A percentile compares a stretch with the other conserved stretches of the same genome.
Evolutionary conservation across 2,797 vertebrate species (phyloP).

Genomic region (Loriculus beryllinus): DNA sequence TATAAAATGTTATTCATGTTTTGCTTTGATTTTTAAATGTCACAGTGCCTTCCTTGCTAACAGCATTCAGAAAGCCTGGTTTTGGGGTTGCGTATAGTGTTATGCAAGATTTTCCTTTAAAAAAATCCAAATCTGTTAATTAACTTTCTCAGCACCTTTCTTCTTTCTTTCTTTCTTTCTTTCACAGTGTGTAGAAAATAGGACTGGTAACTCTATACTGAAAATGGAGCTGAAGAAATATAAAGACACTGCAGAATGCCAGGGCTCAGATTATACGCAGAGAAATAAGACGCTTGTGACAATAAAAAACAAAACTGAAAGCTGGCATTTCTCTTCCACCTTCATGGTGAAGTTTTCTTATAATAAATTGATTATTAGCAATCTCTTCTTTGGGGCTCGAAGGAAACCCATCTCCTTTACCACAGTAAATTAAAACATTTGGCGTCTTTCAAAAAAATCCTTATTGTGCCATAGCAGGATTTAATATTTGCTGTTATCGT

Average conservation of each 20-base stretch:
- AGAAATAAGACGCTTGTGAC: not conserved
- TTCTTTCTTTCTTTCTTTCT: not conserved
- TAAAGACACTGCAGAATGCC: not conserved
- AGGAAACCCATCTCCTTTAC: not conserved
- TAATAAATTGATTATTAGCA: not conserved
- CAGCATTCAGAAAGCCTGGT: not conserved
- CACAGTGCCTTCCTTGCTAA: not conserved
- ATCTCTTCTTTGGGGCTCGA: not conserved
- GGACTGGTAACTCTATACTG: not conserved
- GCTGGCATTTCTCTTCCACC: not conserved
- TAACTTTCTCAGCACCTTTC: not conserved
- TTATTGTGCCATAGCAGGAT: not conserved
- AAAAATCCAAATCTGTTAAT: not conserved
- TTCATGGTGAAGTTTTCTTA: not conserved
- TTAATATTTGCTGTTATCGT: not conserved
- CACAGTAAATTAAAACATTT: not conserved
- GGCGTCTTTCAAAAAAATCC: not conserved
- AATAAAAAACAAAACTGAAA: not conserved
- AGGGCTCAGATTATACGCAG: not conserved
- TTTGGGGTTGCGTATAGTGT: not conserved
- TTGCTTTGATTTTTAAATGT: slow-evolving; percentile 35
- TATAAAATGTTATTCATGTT: not conserved
- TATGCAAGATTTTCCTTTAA: not conserved
- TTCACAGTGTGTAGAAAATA: not conserved
- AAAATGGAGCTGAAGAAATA: not conserved